Percentiles rank a stretch among this genome's conserved stretches.
phyloP scores from a whole-genome alignment of 2,797 vertebrate species.

The Huso huso region DNA sequence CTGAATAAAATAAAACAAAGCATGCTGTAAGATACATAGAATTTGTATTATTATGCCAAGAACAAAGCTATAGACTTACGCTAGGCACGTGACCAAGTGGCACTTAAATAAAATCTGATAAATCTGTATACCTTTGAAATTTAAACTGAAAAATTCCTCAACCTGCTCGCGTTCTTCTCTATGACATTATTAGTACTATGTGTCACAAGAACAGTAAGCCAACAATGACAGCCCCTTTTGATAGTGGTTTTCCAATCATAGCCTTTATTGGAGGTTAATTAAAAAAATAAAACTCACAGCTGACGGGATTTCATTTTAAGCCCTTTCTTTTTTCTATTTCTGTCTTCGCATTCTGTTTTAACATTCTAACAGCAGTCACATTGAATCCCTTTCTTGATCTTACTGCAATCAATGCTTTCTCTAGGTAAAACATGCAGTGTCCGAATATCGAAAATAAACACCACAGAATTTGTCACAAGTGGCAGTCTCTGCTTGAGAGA shows the following conservation, averaged over 20 bases:
- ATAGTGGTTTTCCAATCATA: not conserved
- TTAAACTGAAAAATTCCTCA: not conserved
- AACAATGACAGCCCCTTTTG: too few relatives aligned
- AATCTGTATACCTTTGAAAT: constrained; percentile 1
- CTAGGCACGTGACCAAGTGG: too few relatives aligned
- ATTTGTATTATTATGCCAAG: too few relatives aligned
- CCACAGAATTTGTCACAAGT: not conserved
- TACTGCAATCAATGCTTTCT: constrained; percentile 4
- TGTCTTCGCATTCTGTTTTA: not conserved
- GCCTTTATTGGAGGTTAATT: not conserved
- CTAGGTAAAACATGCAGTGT: not conserved
- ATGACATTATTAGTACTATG: not conserved
- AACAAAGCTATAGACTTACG: too few relatives aligned
- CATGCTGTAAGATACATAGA: too few relatives aligned
- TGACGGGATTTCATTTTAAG: not conserved
- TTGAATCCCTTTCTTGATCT: constrained; percentile 7
- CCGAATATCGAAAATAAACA: not conserved
- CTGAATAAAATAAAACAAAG: too few relatives aligned
- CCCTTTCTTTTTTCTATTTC: not conserved
- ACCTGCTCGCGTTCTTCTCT: not conserved
- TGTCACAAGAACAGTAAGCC: too few relatives aligned
- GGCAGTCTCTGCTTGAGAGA: not conserved
- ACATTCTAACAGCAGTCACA: not conserved
- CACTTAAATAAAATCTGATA: too few relatives aligned
- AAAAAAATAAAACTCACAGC: not conserved